phyloP scores from a whole-genome alignment of 2,888 invertebrate genomes.

The Meghimatium bilineatum region DNA sequence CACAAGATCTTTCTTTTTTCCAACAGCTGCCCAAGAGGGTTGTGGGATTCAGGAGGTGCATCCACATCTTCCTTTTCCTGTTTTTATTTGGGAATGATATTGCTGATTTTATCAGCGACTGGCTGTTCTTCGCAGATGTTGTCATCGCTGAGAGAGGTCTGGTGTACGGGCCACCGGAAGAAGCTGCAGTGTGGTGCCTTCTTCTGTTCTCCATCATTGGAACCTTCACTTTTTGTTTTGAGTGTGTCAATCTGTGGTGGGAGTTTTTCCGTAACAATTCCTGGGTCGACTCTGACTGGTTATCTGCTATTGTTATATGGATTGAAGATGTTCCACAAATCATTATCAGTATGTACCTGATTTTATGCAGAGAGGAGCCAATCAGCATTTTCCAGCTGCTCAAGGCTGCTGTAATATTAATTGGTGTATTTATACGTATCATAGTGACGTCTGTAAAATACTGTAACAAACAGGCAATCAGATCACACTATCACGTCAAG shows the following conservation, averaged over 20 bases:
- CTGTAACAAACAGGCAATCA: slow-evolving; percentile 54
- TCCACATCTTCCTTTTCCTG: slow-evolving; percentile 49
- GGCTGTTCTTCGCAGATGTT: slow-evolving; percentile 62
- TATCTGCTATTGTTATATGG: slow-evolving; percentile 60
- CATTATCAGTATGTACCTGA: slow-evolving; percentile 58
- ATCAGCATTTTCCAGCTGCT: slow-evolving; percentile 64
- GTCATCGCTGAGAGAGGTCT: slow-evolving; percentile 57
- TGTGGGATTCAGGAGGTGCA: slow-evolving; percentile 7
- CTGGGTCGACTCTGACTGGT: slow-evolving; percentile 58
- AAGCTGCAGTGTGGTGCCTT: slow-evolving; percentile 49
- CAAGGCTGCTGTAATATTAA: slow-evolving; percentile 62
- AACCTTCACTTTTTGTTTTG: slow-evolving; percentile 45
- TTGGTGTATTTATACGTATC: slow-evolving; percentile 61
- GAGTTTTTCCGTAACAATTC: slow-evolving; percentile 53
- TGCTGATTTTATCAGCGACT: slow-evolving; percentile 60
- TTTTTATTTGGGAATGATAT: slow-evolving; percentile 58
- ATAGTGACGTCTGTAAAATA: slow-evolving; percentile 58
- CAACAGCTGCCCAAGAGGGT: slow-evolving; percentile 14
- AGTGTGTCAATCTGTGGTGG: slow-evolving; percentile 46
- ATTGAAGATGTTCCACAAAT: slow-evolving; percentile 60
- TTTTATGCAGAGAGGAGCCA: slow-evolving; percentile 64
- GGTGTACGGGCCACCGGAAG: slow-evolving; percentile 61
- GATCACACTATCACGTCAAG: slow-evolving; percentile 55
- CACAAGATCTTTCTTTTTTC: not conserved
- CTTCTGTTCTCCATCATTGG: slow-evolving; percentile 61